Base-by-base conservation (phyloP, 2,888 invertebrate species). In the Callimorpha dominula region DNA sequence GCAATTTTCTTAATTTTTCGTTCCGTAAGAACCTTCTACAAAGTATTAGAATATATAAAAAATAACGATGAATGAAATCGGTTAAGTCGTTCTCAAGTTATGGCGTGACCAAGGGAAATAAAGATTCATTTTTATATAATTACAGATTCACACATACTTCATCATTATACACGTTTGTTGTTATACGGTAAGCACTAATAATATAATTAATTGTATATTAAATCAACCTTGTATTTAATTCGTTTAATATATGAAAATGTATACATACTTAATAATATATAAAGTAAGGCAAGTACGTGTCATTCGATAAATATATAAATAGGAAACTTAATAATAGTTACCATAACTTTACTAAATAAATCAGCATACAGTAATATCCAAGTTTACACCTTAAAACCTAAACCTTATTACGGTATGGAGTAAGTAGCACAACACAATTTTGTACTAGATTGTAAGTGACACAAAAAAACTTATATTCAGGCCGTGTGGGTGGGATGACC, bases 401-500 rank as follows among this genome's bases (percentile, higher is more conserved):
- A 31, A 65, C 54, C 40, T n/a, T 49, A 65, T 57, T 57, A 46
- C 57, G 60, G n/a, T 12, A 57, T 54, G 9, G 1, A 20, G 15
- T 7, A 68, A 57, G 57, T 62, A 62, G n/a, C 11, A 50, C 42
- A 67, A 54, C 63, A 64, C 42, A 42, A 11, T 17, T 54, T 40
- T 67, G 52, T 67, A 62, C 73, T 68, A 78, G 60, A 77, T 81
- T 57, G 54, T 66, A 70, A 75, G 71, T 80, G 81, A 81, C 83
- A 85, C 85, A 80, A 84, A 57, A 31, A 87, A 90, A 87, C 88
- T 85, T 81, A 87, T 90, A 93, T 93, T 91, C 90, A 87, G 91
- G 89, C 85, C 85, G 8, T 4, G 86, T 86, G 86, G 90, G 86
- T 86, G 85, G 86, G 81, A 83, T 85, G 91, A 88, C 92, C 92